Percentiles rank a stretch among this genome's conserved stretches.
Conservation (phyloP, 2,797 vertebrate species). For the Aphelocoma californica region DNA sequence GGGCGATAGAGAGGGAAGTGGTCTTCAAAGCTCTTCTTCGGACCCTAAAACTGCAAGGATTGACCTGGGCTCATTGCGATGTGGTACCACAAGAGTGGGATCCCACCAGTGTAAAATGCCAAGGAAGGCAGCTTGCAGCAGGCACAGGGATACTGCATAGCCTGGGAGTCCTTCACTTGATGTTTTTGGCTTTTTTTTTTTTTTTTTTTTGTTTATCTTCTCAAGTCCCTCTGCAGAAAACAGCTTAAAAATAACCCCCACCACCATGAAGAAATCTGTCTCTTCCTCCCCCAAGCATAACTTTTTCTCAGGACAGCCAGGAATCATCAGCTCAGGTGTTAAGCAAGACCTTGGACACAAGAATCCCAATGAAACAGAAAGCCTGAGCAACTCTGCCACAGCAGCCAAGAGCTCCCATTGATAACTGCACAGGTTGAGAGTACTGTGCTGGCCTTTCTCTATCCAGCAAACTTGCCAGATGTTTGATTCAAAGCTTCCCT, state of each 20-base stretch:
- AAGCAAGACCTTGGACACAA: background rate
- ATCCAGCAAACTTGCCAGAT: background rate
- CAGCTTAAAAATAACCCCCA: background rate
- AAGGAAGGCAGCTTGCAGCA: background rate
- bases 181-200: background rate
- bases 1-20: background rate
- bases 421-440: conserved; percentile 10
- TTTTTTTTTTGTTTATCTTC: background rate
- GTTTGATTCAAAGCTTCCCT: conserved; percentile 15
- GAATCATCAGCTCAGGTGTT: background rate
- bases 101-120: background rate
- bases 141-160: background rate
- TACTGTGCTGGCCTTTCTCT: background rate
- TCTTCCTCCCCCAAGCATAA: rapidly evolving
- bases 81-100: background rate
- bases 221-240: background rate
- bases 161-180: rapidly evolving
- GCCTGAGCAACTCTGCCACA: background rate
- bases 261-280: background rate
- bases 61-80: background rate
- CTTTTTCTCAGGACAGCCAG: background rate
- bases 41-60: background rate
- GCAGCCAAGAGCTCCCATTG: background rate
- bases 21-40: background rate
- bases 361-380: background rate